A percentile compares a stretch with the other conserved stretches of the same genome.
These are phyloP conservation scores for Spatulosminthurus flaviceps DNA, from an alignment of 2,888 invertebrate species.

Conservation along the genomic window DNA sequence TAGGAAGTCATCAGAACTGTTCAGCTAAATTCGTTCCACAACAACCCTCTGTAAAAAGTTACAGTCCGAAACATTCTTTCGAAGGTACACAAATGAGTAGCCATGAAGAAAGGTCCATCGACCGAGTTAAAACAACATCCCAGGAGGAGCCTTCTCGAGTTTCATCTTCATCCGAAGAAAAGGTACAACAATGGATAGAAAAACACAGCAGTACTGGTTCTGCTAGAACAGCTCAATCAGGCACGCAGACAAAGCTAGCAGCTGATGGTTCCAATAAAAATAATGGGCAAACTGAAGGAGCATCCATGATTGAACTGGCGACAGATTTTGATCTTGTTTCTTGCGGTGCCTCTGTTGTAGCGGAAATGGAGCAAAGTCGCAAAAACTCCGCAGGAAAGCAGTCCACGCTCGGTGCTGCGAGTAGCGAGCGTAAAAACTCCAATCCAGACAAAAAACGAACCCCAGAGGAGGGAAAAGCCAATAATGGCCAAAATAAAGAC, in stretches of 20 bases:
- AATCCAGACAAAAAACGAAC: too few species aligned
- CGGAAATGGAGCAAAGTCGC: background rate
- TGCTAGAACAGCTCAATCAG: background rate
- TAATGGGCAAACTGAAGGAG: background rate
- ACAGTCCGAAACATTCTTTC: background rate
- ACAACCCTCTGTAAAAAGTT: too few species aligned
- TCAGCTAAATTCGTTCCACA: background rate
- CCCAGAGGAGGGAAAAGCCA: too few species aligned
- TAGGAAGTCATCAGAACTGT: background rate
- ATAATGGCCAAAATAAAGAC: too few species aligned
- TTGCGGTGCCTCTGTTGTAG: background rate
- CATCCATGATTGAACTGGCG: constrained; percentile 3
- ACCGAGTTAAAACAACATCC: background rate
- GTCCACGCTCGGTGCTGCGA: background rate
- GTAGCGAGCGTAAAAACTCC: too few species aligned
- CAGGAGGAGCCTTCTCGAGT: background rate
- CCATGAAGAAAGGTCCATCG: background rate
- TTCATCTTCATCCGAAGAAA: constrained; percentile 31
- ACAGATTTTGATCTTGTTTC: constrained; percentile 7
- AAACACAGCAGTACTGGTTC: background rate
- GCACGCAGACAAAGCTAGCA: too few species aligned
- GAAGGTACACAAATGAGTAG: background rate
- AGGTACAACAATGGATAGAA: constrained; percentile 34
- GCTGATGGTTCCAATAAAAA: too few species aligned
- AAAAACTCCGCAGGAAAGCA: background rate